phyloP scores from a whole-genome alignment of 2,797 vertebrate genomes.

The Myotis myotis region DNA sequence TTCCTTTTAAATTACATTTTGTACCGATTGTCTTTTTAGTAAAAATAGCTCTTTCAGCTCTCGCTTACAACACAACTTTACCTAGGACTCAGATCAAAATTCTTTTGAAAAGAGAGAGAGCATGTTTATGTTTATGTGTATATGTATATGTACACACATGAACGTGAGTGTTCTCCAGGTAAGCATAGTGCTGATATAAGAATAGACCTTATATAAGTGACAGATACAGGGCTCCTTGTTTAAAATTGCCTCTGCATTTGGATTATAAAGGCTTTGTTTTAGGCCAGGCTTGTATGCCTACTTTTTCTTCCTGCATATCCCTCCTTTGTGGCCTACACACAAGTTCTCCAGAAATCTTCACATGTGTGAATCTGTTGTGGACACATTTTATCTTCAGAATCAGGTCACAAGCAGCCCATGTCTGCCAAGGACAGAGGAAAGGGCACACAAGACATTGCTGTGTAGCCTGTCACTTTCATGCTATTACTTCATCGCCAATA shows the following conservation, averaged over 20 bases:
- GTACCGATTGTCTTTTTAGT: not conserved
- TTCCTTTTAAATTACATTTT: slow-evolving; percentile 40
- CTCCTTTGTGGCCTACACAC: not conserved
- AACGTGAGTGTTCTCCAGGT: not conserved
- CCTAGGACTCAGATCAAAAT: not conserved
- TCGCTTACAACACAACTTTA: not conserved
- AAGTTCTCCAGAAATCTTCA: not conserved
- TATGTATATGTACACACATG: not conserved
- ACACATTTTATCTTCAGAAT: not conserved
- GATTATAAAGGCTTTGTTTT: not conserved
- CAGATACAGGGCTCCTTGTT: not conserved
- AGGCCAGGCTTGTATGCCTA: not conserved
- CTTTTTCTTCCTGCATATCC: not conserved
- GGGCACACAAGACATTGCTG: not conserved
- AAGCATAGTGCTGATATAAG: not conserved
- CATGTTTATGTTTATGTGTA: not conserved
- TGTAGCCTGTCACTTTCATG: not conserved
- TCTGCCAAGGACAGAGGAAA: not conserved
- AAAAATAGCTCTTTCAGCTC: not conserved
- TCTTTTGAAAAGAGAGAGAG: not conserved
- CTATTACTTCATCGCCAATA: not conserved
- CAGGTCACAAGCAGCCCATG: too few relatives aligned
- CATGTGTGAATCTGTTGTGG: not conserved
- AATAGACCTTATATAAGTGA: not conserved
- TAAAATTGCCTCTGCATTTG: not conserved